Base-by-base conservation (phyloP, 1,140 invertebrate species). In the Stegodyphus mimosarum region DNA sequence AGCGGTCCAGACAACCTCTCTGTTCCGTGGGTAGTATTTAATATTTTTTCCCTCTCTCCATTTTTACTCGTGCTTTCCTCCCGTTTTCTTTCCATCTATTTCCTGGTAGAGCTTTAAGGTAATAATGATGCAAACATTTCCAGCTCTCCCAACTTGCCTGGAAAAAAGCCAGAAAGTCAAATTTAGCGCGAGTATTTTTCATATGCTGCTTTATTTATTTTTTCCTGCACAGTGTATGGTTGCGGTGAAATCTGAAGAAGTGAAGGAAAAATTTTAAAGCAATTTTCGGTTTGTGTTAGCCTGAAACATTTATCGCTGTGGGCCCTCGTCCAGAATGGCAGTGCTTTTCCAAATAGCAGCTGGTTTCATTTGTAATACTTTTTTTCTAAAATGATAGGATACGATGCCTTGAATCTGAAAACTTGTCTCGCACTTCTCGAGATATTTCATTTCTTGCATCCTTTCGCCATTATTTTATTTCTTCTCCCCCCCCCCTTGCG, bases 111-210 rank as follows among this genome's bases (percentile, higher is more conserved):
- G 50, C 64, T 49, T 77, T 67, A 51, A 33, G 49, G 52, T 79
- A 79, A 79, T 71, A 79, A 79, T 79, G 77, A 79, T 69, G 77
- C 77, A 67, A 67, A 67, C 75, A 77, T 77, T 77, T 77, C 77
- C 67, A 71, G 51, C 51, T 79, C 69, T 79, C 67, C 33, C 74
- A 66, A 66, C 74, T 64, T 74, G 64, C 17, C 51, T 79, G 77
- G 77, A 79, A 79, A 70, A 79, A 79, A 79, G 77, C 77, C 77
- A 79, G 67, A 71, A 67, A 79, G 77, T 79, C 77, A 79, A 79
- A 70, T 79, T 79, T 71, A 71, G 67, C 77, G 18, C 48, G 51
- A 66, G 75, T 11, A 75, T 75, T 75, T 69, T 63, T 33, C 73
- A 33, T 75, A 52, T 55, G 13, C 73, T 51, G 51, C 48, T 52